A percentile compares a stretch with the other conserved stretches of the same genome.
phyloP scores from a whole-genome alignment of 2,888 invertebrate genomes.

The Dioctria rufipes region DNA sequence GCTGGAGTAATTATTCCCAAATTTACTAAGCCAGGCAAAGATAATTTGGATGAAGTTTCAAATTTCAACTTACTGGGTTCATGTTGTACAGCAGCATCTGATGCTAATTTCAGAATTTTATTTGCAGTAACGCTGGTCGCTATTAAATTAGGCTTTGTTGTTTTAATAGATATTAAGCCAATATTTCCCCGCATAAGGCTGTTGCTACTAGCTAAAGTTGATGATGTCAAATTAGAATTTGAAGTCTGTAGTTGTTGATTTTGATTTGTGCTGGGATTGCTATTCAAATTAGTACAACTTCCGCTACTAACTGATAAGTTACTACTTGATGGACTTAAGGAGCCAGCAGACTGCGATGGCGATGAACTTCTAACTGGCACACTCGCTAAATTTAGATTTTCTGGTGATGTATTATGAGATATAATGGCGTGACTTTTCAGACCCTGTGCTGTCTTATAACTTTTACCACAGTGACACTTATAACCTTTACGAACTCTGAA shows the following conservation, averaged over 20 bases:
- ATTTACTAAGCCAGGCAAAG: conserved; percentile 71
- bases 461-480: conserved; percentile 89
- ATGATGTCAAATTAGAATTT: conserved; percentile 59
- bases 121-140: conserved; percentile 69
- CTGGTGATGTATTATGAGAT: conserved; percentile 69
- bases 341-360: conserved; percentile 70
- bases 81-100: conserved; percentile 54
- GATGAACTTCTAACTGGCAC: conserved; percentile 66
- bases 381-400: conserved; percentile 62
- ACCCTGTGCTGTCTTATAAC: conserved; percentile 86
- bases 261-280: conserved; percentile 61
- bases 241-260: conserved; percentile 60
- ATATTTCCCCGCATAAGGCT: conserved; percentile 71
- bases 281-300: conserved; percentile 50
- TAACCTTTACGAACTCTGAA: conserved; percentile 84
- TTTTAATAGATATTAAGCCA: conserved; percentile 70
- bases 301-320: conserved; percentile 71
- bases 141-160: conserved; percentile 65
- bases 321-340: conserved; percentile 71
- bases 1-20: conserved; percentile 73
- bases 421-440: conserved; percentile 80
- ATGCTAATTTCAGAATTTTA: conserved; percentile 70
- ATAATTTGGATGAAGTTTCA: conserved; percentile 66
- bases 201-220: conserved; percentile 60
- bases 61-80: conserved; percentile 62